Conservation (phyloP, 2,113 vertebrate genomes). For the Polypterus bichir region DNA sequence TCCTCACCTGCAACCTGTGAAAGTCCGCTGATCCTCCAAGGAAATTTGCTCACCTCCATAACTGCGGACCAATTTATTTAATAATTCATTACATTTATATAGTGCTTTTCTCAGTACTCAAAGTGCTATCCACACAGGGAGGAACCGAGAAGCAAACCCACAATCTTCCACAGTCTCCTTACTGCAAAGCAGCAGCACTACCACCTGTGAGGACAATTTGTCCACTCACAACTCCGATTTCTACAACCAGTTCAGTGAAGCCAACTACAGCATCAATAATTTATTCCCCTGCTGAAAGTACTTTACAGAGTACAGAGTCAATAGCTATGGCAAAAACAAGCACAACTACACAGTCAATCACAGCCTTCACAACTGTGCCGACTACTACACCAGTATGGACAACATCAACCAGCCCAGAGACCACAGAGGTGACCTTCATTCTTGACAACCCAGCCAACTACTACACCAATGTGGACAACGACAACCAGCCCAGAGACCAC, state of each 20-base stretch:
- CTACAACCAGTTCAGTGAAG: background rate
- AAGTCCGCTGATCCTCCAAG: constrained; percentile 37
- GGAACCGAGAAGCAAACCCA: too few relatives aligned
- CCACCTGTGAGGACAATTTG: too few relatives aligned
- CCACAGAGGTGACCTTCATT: constrained; percentile 4
- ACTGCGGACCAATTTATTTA: constrained; percentile 34
- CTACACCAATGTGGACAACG: background rate
- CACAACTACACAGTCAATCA: background rate
- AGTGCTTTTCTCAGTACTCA: too few relatives aligned
- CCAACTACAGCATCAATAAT: constrained; percentile 4
- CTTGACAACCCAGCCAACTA: constrained; percentile 5
- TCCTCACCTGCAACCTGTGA: constrained; percentile 29
- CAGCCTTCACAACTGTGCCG: background rate
- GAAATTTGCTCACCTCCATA: constrained; percentile 27
- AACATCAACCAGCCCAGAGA: constrained; percentile 2
- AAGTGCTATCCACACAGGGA: too few relatives aligned
- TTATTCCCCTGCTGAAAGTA: background rate
- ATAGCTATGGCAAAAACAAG: background rate
- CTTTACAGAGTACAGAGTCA: background rate
- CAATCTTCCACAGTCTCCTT: too few relatives aligned
- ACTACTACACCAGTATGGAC: constrained; percentile 1
- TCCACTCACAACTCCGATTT: constrained; percentile 9
- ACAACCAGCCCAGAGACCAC: background rate
- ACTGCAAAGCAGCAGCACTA: too few relatives aligned
- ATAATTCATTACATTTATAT: too few relatives aligned